phyloP scores from a whole-genome alignment of 2,797 vertebrate genomes.

The Toxotes lorentzi region DNA sequence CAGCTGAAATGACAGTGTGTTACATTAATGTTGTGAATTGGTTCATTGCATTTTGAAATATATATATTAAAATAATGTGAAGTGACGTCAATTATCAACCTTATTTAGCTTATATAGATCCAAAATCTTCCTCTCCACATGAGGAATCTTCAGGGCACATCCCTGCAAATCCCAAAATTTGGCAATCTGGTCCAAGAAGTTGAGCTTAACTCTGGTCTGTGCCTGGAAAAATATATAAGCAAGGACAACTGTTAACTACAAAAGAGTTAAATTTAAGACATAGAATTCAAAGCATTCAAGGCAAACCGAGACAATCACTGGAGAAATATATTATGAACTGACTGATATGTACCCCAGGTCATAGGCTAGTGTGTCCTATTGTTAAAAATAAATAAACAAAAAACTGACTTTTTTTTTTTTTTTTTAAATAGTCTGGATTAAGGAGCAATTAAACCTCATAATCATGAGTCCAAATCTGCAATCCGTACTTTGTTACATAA shows the following conservation, averaged over 20 bases:
- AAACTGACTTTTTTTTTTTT: not conserved
- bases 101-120: slow-evolving; percentile 96
- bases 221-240: slow-evolving; percentile 82
- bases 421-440: not conserved
- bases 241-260: slow-evolving; percentile 9
- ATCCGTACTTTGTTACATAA: not conserved
- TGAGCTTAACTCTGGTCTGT: slow-evolving; percentile 96
- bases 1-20: slow-evolving; percentile 82
- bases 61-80: not conserved
- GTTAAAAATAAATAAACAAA: slow-evolving; percentile 12
- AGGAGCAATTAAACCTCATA: not conserved
- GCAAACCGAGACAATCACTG: not conserved
- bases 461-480: not conserved
- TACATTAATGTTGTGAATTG: not conserved
- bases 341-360: not conserved
- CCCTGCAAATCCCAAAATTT: slow-evolving; percentile 99
- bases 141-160: slow-evolving; percentile 95
- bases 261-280: not conserved
- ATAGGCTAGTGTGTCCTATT: not conserved
- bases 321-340: not conserved
- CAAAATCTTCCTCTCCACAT: slow-evolving; percentile 96
- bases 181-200: slow-evolving; percentile 98
- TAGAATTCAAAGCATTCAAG: slow-evolving; percentile 1
- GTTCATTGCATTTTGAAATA: not conserved
- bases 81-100: slow-evolving; percentile 74